These are phyloP conservation scores for Styela plicata DNA, from an alignment of 23 tunicate genomes.

Conservation along the genomic window DNA sequence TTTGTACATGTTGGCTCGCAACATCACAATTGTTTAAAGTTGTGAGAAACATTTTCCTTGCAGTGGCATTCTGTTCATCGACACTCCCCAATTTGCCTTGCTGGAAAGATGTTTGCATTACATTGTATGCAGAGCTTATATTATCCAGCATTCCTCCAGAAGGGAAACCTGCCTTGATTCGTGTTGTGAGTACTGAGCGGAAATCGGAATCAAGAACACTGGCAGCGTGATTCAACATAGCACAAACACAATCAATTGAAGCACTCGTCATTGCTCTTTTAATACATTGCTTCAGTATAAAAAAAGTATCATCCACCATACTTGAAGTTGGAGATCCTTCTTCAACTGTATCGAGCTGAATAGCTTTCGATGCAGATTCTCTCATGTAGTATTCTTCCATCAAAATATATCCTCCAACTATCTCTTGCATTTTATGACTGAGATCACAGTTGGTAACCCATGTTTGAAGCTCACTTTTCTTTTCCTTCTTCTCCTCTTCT, in stretches of 20 bases:
- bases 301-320: conserved; percentile 88
- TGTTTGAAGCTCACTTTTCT: conserved; percentile 45
- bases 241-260: conserved; percentile 95
- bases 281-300: conserved; percentile 83
- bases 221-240: conserved; percentile 82
- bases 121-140: conserved; percentile 93
- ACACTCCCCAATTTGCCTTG: conserved; percentile 92
- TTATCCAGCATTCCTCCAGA: conserved; percentile 96
- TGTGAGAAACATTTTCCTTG: conserved; percentile 51
- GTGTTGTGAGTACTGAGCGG: conserved; percentile 40
- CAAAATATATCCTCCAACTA: conserved; percentile 80
- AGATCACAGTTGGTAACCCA: conserved; percentile 81
- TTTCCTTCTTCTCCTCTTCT: conserved; percentile 46
- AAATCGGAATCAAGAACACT: conserved; percentile 75
- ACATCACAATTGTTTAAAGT: conserved; percentile 84
- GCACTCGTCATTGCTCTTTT: conserved; percentile 76
- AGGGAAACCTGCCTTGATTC: conserved; percentile 73
- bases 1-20: conserved; percentile 71
- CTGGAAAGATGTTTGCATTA: conserved; percentile 83
- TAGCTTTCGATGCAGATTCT: conserved; percentile 86
- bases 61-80: conserved; percentile 72
- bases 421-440: conserved; percentile 63
- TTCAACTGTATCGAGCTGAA: conserved; percentile 57
- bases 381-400: conserved; percentile 99
- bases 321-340: conserved; percentile 59